Evolutionary conservation across 2,888 invertebrate genomes (phyloP), one percentile per base, ranked within the genome.

Genomic region (Bimastos eiseni): DNA sequence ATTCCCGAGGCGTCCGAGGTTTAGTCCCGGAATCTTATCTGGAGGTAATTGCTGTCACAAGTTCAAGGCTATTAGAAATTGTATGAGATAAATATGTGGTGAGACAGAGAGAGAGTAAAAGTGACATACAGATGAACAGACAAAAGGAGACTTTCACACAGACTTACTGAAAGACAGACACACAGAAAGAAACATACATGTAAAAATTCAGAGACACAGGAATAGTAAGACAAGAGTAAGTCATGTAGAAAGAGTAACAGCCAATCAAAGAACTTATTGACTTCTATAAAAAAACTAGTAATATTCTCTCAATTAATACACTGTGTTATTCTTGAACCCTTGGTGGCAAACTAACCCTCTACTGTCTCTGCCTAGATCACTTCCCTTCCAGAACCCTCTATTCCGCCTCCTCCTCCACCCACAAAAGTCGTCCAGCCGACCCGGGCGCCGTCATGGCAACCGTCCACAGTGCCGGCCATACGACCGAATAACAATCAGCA

Each of bases 11-110:
- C 84, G 96, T 97, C 94, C 97, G 97, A 84, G 98, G 98, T 1
- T 96, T 98, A 24, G 98, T 98, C 94, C 98, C 98, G 49, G 98
- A 98, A 92, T 97, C 98, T 3, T 98, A 98, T 96, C 98, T 98
- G n/a, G 97, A 98, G 95, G 96, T 94, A 84, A 70, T 8, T n/a
- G n/a, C 30, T 70, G 70, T n/a, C n/a, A 70, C 11, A 6, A 70
- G n/a, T n/a, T n/a, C 5, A 70, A 70, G 11, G 70, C 70, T 70
- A n/a, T 70, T 30, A 70, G n/a, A 70, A 30, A n/a, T 30, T n/a
- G 70, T n/a, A 11, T 19, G 19, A 70, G 70, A 5, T 8, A 70
- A 11, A 70, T 30, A 70, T 15, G 11, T 6, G n/a, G 70, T n/a
- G 70, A 70, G 30, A 70, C 30, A n/a, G 30, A 70, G 70, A 70